phyloP scores from a whole-genome alignment of 2,797 vertebrate species.

The Sebastes vulpes region DNA sequence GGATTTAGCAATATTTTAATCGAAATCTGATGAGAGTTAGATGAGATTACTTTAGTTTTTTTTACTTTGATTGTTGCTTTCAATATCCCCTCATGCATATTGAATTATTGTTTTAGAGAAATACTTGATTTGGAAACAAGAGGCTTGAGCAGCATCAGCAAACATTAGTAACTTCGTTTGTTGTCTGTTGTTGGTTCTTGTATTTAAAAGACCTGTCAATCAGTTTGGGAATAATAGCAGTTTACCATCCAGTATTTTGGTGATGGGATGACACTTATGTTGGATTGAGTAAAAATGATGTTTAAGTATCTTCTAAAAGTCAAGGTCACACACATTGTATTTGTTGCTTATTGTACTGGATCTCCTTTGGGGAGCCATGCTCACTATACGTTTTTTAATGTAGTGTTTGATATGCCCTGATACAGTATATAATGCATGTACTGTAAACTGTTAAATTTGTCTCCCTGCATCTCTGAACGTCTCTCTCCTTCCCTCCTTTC shows the following conservation, averaged over 20 bases:
- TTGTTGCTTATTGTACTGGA: not conserved
- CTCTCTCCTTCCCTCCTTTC: conserved; percentile 13
- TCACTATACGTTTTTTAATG: not conserved
- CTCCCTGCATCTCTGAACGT: not conserved
- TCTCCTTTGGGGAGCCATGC: not conserved
- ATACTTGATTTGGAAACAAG: not conserved
- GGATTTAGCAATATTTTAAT: not conserved
- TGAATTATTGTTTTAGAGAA: not conserved
- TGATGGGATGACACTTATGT: not conserved
- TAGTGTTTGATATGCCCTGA: not conserved
- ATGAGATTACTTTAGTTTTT: not conserved
- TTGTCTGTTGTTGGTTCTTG: not conserved
- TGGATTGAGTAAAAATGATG: not conserved
- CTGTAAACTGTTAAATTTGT: not conserved
- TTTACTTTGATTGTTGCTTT: not conserved
- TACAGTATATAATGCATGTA: not conserved
- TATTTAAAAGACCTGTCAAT: not conserved
- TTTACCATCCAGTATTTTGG: not conserved
- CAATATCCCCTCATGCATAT: not conserved
- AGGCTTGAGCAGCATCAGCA: not conserved
- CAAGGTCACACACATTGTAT: not conserved
- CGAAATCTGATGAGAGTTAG: too few species aligned
- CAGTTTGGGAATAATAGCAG: not conserved
- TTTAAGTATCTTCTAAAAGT: not conserved
- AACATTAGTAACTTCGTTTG: not conserved